These are phyloP conservation scores for Lysandra coridon DNA, from an alignment of 2,888 invertebrate genomes.

Conservation along the genomic window DNA sequence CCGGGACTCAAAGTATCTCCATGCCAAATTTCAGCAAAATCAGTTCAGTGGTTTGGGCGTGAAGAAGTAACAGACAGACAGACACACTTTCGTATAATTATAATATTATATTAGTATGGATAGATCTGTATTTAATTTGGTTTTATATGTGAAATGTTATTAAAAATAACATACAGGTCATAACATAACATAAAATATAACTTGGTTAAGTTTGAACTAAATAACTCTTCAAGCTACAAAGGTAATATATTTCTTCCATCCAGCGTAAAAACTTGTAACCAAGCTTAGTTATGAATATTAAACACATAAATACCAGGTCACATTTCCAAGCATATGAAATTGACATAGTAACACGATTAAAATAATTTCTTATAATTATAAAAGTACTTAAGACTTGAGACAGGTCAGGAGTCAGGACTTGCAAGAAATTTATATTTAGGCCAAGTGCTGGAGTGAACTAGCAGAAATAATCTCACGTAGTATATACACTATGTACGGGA, in stretches of 20 bases:
- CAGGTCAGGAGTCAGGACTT: background rate
- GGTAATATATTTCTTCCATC: background rate
- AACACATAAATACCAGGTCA: background rate
- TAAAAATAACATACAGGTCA: background rate
- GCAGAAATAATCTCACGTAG: background rate
- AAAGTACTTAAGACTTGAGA: background rate
- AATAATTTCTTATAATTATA: background rate
- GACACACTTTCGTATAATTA: too few species aligned
- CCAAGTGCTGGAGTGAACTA: background rate
- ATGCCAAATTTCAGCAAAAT: too few species aligned
- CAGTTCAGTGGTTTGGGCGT: too few species aligned
- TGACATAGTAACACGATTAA: slow-evolving; percentile 7
- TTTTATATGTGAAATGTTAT: too few species aligned
- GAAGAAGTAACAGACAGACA: too few species aligned
- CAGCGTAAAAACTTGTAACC: background rate
- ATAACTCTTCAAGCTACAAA: background rate
- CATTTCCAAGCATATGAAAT: background rate
- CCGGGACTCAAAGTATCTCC: too few species aligned
- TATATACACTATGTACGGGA: too few species aligned
- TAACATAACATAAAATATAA: background rate
- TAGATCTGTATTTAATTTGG: too few species aligned
- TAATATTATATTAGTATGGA: too few species aligned
- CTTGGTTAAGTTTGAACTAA: background rate
- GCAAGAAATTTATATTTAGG: background rate
- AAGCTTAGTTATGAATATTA: background rate